Percentiles rank a stretch among this genome's conserved stretches.
Evolutionary conservation across 2,113 vertebrate genomes (phyloP).

Genomic region (Ailuropoda melanoleuca): DNA sequence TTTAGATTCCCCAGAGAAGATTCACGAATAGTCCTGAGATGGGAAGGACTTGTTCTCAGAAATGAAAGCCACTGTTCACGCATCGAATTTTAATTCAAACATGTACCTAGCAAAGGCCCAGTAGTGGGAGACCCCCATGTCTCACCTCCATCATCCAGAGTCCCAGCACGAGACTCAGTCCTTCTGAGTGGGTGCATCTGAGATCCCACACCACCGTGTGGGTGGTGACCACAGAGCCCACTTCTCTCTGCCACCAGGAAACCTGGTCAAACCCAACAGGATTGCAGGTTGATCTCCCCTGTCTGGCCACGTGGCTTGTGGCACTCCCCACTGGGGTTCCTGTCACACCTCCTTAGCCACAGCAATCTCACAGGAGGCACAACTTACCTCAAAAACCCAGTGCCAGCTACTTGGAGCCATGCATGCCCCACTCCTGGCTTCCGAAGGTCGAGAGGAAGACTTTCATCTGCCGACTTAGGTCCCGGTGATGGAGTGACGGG

Average conservation of each 20-base stretch:
- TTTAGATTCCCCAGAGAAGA: background rate
- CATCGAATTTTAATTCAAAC: background rate
- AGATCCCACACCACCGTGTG: background rate
- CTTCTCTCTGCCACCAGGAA: background rate
- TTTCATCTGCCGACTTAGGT: background rate
- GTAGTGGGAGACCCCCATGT: fast-evolving
- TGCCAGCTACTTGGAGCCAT: background rate
- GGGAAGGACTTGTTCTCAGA: background rate
- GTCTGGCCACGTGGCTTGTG: background rate
- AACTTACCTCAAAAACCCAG: background rate
- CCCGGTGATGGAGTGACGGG: background rate
- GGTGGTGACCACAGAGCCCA: background rate
- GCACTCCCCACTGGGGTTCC: too few species aligned
- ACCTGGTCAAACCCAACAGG: background rate
- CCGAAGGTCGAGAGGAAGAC: background rate
- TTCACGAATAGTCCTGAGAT: background rate
- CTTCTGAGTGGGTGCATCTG: background rate
- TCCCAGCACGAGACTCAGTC: too few species aligned
- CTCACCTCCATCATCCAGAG: too few species aligned
- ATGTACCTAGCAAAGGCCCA: background rate
- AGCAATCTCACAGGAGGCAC: background rate
- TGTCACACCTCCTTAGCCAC: background rate
- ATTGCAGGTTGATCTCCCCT: too few species aligned
- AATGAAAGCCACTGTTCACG: background rate
- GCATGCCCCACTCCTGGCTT: background rate